Conservation (phyloP, 2,113 vertebrate species). For the Erinaceus europaeus region DNA sequence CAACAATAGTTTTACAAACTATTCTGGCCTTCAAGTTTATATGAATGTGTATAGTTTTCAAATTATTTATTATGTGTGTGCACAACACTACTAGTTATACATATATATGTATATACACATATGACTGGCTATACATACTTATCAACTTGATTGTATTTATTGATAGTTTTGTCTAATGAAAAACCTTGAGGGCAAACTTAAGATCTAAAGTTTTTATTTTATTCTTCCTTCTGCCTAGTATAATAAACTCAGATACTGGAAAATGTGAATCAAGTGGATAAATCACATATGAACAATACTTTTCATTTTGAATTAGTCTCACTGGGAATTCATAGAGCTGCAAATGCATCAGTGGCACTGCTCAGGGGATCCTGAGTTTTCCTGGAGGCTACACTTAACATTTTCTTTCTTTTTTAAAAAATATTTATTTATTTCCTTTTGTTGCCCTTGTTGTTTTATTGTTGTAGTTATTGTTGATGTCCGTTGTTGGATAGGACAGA, state of each 20-base stretch:
- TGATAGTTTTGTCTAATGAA: background rate
- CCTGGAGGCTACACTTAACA: background rate
- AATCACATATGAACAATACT: background rate
- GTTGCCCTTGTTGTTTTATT: too few species aligned
- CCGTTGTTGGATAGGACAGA: too few species aligned
- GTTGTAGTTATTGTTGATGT: too few species aligned
- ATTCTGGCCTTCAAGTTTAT: background rate
- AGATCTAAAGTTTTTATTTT: background rate
- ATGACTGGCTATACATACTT: too few species aligned
- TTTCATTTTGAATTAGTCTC: background rate
- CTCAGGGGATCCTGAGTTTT: background rate
- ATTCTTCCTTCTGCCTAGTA: background rate
- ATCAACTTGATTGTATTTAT: too few species aligned
- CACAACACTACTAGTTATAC: too few species aligned
- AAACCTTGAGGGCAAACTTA: background rate
- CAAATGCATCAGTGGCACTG: background rate
- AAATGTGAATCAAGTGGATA: background rate
- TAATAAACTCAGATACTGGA: background rate
- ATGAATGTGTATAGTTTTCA: background rate
- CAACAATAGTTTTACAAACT: background rate
- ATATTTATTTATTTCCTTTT: too few species aligned
- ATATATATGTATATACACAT: too few species aligned
- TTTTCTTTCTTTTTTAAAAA: too few species aligned
- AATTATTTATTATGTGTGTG: too few species aligned
- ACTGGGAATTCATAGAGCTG: background rate